Conservation (phyloP, 2,888 invertebrate genomes). For the Endotricha flammealis region DNA sequence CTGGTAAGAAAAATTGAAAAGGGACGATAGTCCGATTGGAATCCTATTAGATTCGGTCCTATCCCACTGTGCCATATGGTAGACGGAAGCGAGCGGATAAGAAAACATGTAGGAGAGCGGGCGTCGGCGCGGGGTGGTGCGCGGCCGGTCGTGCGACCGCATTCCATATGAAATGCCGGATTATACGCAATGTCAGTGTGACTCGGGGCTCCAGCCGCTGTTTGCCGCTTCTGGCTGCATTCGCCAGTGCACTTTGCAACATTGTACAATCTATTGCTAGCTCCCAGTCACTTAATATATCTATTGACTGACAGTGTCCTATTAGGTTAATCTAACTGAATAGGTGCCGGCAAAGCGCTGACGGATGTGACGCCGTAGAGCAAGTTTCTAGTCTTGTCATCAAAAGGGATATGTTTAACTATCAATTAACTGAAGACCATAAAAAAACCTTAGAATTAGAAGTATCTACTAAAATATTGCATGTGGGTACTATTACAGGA, state of each 20-base stretch:
- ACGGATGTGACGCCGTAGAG: conserved; percentile 39
- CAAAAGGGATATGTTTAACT: too few relatives aligned
- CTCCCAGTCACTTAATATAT: neutral
- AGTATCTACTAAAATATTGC: too few relatives aligned
- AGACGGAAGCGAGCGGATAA: conserved; percentile 62
- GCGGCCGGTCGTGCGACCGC: conserved; percentile 68
- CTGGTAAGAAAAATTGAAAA: too few relatives aligned
- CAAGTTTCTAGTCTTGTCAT: neutral
- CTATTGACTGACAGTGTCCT: too few relatives aligned
- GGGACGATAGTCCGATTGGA: conserved; percentile 40
- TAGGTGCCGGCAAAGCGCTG: conserved; percentile 5
- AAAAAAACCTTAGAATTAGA: too few relatives aligned
- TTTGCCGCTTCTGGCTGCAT: conserved; percentile 34
- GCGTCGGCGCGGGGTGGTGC: conserved; percentile 47
- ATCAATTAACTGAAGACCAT: too few relatives aligned
- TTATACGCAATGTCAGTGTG: conserved; percentile 75
- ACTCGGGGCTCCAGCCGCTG: conserved; percentile 45
- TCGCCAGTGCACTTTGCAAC: conserved; percentile 43
- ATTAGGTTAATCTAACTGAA: too few relatives aligned
- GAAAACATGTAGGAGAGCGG: conserved; percentile 68
- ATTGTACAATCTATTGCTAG: conserved; percentile 21
- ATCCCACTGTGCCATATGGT: conserved; percentile 69
- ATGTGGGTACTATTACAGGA: too few relatives aligned
- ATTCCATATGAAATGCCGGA: conserved; percentile 75
- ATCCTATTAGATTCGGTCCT: conserved; percentile 60